Evolutionary conservation across 2,888 invertebrate species (phyloP), one percentile per base, ranked within the genome.

Genomic region (Leptinotarsa juncta): DNA sequence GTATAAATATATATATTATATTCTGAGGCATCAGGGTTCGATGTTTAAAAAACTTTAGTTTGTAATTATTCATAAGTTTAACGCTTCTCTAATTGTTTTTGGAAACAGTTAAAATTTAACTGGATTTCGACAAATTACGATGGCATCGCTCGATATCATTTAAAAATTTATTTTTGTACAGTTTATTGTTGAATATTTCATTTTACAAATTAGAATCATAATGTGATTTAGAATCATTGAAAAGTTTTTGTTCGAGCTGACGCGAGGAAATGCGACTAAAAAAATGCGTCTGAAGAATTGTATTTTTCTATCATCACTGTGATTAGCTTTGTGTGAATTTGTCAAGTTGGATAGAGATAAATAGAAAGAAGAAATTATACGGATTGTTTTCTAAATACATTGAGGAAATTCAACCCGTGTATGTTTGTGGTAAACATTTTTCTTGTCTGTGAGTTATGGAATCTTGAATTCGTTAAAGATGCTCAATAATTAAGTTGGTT

Each of bases 11-110:
- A 67, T 70, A 71, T 48, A 66, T 74, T 68, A 62, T 74, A 73
- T 80, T 82, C 78, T 83, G 83, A 82, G 84, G 83, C 84, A 82
- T 85, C 85, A 84, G 84, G 84, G 85, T 85, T 84, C 82, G 79
- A 76, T 73, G 74, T 80, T 78, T 69, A 71, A 76, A 78, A 75
- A 76, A 74, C 73, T 77, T 74, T 77, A 80, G 78, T 75, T 80
- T 80, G 73, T 75, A 78, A 76, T 78, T 69, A 66, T 75, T 77
- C 76, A 79, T 76, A 74, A 78, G 78, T 76, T 76, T 74, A 77
- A 76, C 74, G 77, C 77, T 79, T 80, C 70, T 81, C 78, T 77
- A 67, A 78, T 81, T 81, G 79, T 79, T 79, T 81, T 79, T 77
- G 74, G 73, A 48, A 57, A 42, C 18, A 42, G 20, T 57, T 10